Percentiles rank a stretch among this genome's conserved stretches.
phyloP scores from a whole-genome alignment of 2,113 vertebrate species.

The Gobiocypris rarus region DNA sequence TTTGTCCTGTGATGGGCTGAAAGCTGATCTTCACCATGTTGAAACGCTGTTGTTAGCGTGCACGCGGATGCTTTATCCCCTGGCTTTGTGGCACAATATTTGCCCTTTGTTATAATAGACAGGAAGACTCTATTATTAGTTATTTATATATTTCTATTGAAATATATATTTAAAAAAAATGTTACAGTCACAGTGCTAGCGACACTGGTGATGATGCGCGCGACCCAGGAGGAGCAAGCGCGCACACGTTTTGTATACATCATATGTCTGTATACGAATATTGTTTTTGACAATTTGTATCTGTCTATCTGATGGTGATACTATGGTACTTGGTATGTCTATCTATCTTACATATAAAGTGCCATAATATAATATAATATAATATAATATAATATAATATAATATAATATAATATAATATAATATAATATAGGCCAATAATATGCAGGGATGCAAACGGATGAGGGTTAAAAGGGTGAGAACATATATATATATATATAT shows the following conservation, averaged over 20 bases:
- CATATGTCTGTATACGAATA: not conserved
- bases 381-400: no score
- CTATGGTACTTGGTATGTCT: not conserved
- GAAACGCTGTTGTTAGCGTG: not conserved
- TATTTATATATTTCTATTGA: not conserved
- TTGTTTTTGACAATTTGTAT: not conserved
- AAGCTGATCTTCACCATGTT: slow-evolving; percentile 92
- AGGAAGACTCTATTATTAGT: slow-evolving; percentile 68
- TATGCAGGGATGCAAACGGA: no score
- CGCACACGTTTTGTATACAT: slow-evolving; percentile 10
- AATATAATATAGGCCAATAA: no score
- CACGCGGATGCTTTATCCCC: not conserved
- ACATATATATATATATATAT: no score
- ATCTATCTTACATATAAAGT: not conserved
- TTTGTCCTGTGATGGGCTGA: slow-evolving; percentile 81
- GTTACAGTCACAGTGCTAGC: slow-evolving; percentile 65
- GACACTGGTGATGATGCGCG: slow-evolving; percentile 22
- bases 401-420: no score
- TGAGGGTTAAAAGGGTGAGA: no score
- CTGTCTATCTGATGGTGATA: not conserved
- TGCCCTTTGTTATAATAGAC: slow-evolving; percentile 56
- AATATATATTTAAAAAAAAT: not conserved
- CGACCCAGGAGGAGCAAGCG: not conserved
- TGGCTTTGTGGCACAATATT: not conserved
- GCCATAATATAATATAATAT: no score